Conservation (phyloP, 1,140 invertebrate genomes). For the Bombus confusus region DNA sequence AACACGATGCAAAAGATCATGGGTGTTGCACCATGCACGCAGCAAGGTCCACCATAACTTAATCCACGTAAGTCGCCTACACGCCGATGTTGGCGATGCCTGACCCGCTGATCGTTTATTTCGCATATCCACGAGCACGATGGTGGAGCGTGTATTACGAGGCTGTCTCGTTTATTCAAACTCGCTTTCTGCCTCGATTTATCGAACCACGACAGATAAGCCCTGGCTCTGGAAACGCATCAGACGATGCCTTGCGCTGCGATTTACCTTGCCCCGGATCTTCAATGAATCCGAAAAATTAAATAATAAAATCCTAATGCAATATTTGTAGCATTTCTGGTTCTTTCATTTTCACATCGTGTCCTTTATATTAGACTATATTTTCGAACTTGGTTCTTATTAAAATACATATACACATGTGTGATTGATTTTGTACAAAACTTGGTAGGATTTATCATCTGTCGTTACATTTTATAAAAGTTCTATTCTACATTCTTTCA, state of each 20-base stretch:
- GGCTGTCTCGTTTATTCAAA: slow-evolving; percentile 56
- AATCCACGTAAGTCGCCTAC: slow-evolving; percentile 61
- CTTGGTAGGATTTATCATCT: too few relatives aligned
- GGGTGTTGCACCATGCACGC: slow-evolving; percentile 51
- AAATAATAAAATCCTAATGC: neutral
- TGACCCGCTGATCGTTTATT: slow-evolving; percentile 56
- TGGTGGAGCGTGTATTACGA: slow-evolving; percentile 53
- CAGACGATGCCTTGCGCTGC: slow-evolving; percentile 15
- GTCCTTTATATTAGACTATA: too few relatives aligned
- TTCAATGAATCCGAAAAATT: neutral
- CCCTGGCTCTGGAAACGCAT: slow-evolving; percentile 32
- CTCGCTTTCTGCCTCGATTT: slow-evolving; percentile 52
- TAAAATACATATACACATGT: too few relatives aligned
- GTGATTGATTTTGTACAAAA: too few relatives aligned
- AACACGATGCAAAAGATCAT: slow-evolving; percentile 46
- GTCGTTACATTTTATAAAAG: too few relatives aligned
- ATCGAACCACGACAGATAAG: slow-evolving; percentile 52
- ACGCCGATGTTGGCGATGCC: slow-evolving; percentile 47
- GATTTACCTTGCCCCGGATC: slow-evolving; percentile 15
- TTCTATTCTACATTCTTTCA: too few relatives aligned
- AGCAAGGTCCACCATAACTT: slow-evolving; percentile 60
- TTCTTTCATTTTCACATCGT: too few relatives aligned
- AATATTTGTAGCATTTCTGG: neutral
- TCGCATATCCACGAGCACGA: slow-evolving; percentile 51
- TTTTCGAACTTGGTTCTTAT: too few relatives aligned